These are phyloP conservation scores for Scatophagus argus DNA, from an alignment of 2,113 vertebrate species.

Conservation along the genomic window DNA sequence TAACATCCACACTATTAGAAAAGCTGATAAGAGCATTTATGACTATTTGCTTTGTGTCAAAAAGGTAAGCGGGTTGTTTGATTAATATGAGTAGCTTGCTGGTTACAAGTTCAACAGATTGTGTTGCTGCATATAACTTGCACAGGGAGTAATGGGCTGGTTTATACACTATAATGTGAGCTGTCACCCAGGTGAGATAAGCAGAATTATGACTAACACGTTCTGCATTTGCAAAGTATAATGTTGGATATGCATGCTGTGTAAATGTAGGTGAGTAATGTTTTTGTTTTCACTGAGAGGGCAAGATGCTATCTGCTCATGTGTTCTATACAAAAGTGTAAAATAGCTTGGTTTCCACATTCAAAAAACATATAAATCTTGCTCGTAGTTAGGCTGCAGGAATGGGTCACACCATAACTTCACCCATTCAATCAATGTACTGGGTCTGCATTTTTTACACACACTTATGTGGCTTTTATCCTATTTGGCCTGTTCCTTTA, in stretches of 20 bases:
- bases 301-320: conserved; percentile 65
- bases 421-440: conserved; percentile 35
- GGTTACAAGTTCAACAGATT: conserved; percentile 56
- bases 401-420: conserved; percentile 50
- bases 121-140: conserved; percentile 65
- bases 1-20: conserved; percentile 82
- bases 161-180: conserved; percentile 67
- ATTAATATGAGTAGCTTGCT: conserved; percentile 73
- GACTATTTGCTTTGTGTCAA: conserved; percentile 78
- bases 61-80: conserved; percentile 73
- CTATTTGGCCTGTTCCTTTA: background rate
- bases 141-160: conserved; percentile 59
- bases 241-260: conserved; percentile 63
- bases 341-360: conserved; percentile 52
- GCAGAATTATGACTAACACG: conserved; percentile 72
- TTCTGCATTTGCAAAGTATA: conserved; percentile 54
- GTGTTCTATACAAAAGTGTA: conserved; percentile 45
- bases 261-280: conserved; percentile 73
- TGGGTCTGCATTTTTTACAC: conserved; percentile 25
- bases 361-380: conserved; percentile 74
- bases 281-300: conserved; percentile 68
- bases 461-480: background rate
- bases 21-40: conserved; percentile 76
- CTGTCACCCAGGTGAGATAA: conserved; percentile 74
- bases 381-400: conserved; percentile 34